These are phyloP conservation scores for Baronia brevicornis DNA, from an alignment of 2,888 invertebrate species.

Conservation along the genomic window DNA sequence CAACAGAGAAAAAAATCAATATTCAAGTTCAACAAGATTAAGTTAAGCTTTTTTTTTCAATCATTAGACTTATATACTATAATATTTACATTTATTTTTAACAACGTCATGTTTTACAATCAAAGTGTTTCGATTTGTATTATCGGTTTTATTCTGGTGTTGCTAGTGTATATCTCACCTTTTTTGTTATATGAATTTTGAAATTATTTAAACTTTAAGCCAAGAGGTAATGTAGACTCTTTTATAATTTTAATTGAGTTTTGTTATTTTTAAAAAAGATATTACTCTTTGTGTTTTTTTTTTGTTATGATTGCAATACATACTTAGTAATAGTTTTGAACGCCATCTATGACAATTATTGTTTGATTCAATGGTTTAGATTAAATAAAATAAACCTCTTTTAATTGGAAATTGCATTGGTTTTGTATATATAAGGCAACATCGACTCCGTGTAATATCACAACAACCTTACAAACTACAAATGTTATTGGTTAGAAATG, in stretches of 20 bases:
- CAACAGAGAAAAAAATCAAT: conserved; percentile 67
- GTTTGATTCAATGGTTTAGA: too few relatives aligned
- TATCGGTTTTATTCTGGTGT: conserved; percentile 5
- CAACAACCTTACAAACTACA: conserved; percentile 45
- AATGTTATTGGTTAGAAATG: conserved; percentile 28
- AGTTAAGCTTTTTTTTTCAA: conserved; percentile 55
- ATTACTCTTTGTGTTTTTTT: conserved; percentile 7
- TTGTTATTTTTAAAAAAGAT: conserved; percentile 7
- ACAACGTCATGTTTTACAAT: conserved; percentile 60
- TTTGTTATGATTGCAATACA: conserved; percentile 8
- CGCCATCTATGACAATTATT: too few relatives aligned
- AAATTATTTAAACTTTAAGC: too few relatives aligned
- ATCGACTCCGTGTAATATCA: conserved; percentile 44
- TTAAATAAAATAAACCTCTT: conserved; percentile 8
- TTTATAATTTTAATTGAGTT: conserved; percentile 30
- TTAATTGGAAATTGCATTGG: conserved; percentile 22
- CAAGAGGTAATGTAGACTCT: too few relatives aligned
- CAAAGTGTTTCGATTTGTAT: conserved; percentile 43
- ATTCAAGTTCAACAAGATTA: conserved; percentile 71
- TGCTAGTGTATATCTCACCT: too few relatives aligned
- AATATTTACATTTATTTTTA: conserved; percentile 61
- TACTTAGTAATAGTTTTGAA: too few relatives aligned
- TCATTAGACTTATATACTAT: conserved; percentile 47
- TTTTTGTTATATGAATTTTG: too few relatives aligned
- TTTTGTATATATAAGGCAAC: conserved; percentile 48